Evolutionary conservation across 2,888 invertebrate species (phyloP).

Genomic region (Euzophera pinguis): DNA sequence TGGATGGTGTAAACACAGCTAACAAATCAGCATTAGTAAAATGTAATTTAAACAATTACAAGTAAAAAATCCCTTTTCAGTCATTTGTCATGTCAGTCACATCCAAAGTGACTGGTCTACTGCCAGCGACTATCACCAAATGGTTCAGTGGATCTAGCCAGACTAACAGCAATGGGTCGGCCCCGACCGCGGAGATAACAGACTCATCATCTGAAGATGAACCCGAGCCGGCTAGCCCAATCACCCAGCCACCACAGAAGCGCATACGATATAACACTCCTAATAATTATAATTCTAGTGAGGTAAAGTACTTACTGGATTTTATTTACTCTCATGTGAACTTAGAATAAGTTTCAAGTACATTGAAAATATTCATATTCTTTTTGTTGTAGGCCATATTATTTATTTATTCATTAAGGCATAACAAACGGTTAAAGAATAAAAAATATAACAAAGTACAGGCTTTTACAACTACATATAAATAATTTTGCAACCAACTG

Average conservation of each 20-base stretch:
- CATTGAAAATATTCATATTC: too few species aligned
- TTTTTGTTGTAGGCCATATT: too few species aligned
- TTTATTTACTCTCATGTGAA: not conserved
- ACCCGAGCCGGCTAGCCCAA: conserved; percentile 3
- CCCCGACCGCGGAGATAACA: conserved; percentile 52
- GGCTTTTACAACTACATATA: too few species aligned
- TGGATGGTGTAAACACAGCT: too few species aligned
- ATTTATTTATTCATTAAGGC: too few species aligned
- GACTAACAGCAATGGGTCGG: conserved; percentile 59
- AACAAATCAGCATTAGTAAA: too few species aligned
- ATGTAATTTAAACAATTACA: not conserved
- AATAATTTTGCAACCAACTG: too few species aligned
- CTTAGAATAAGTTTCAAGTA: too few species aligned
- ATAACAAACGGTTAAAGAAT: too few species aligned
- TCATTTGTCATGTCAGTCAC: conserved; percentile 85
- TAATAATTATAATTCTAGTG: not conserved
- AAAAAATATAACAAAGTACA: too few species aligned
- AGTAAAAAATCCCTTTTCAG: conserved; percentile 48
- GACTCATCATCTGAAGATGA: conserved; percentile 61
- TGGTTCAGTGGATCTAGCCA: conserved; percentile 69
- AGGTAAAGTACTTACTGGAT: conserved; percentile 20
- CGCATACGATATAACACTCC: conserved; percentile 36
- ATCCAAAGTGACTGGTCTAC: conserved; percentile 81
- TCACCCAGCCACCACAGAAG: conserved; percentile 70
- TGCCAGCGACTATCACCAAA: conserved; percentile 80